These are phyloP conservation scores for Benthosema pterotum DNA, from an alignment of 2,797 vertebrate species.

Conservation along the genomic window DNA sequence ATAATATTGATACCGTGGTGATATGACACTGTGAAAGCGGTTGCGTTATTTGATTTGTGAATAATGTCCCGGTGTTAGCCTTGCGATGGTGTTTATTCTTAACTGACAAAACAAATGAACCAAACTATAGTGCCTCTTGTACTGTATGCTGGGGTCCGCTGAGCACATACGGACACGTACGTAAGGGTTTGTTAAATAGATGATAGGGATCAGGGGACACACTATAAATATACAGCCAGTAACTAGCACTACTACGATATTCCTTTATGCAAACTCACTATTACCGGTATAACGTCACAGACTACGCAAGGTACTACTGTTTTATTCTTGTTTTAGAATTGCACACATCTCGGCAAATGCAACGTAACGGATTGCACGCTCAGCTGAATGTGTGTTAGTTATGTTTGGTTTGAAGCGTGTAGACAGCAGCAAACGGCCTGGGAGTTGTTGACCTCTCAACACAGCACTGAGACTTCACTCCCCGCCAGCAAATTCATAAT, in stretches of 20 bases:
- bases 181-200: conserved; percentile 36
- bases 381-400: conserved; percentile 6
- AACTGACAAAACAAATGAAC: neutral
- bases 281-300: conserved; percentile 1
- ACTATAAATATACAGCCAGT: too few species aligned
- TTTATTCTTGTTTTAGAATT: neutral
- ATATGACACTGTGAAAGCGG: too few species aligned
- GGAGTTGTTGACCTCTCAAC: conserved; percentile 48
- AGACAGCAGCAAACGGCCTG: conserved; percentile 28
- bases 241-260: neutral
- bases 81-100: conserved; percentile 1
- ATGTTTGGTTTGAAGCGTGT: neutral
- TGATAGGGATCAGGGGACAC: too few species aligned
- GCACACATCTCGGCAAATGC: neutral
- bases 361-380: neutral
- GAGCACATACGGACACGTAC: conserved; percentile 9
- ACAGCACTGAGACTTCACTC: conserved; percentile 50
- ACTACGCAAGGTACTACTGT: neutral
- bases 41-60: neutral
- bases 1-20: too few species aligned
- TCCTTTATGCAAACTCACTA: neutral
- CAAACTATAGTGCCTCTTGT: neutral
- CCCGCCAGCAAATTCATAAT: conserved; percentile 67
- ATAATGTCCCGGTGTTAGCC: neutral
- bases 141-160: neutral